These are phyloP conservation scores for Botia almorhae DNA, from an alignment of 2,797 vertebrate genomes.

Conservation along the genomic window DNA sequence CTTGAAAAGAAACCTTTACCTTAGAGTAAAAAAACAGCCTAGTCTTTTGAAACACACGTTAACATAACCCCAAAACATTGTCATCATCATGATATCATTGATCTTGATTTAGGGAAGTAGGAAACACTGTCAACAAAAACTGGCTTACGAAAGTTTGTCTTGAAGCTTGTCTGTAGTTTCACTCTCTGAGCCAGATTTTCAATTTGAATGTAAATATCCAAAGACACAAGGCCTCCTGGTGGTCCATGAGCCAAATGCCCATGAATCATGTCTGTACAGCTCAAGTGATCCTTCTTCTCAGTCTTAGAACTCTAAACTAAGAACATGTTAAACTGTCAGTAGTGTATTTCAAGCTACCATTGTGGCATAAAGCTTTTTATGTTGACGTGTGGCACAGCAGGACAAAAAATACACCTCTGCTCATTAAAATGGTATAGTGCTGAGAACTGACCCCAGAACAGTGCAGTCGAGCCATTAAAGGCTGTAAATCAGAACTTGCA, in stretches of 20 bases:
- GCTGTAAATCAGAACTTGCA: slow-evolving; percentile 43
- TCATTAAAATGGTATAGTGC: slow-evolving; percentile 43
- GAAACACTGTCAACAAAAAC: not conserved
- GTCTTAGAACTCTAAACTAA: not conserved
- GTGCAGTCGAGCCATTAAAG: slow-evolving; percentile 26
- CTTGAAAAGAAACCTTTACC: not conserved
- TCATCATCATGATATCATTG: not conserved
- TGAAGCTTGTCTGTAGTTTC: not conserved
- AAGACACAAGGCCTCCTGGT: not conserved
- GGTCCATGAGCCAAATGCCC: not conserved
- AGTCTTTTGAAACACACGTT: no score
- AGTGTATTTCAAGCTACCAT: slow-evolving; percentile 1
- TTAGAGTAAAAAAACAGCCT: not conserved
- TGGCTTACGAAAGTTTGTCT: no score
- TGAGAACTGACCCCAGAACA: slow-evolving; percentile 31
- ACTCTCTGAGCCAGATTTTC: not conserved
- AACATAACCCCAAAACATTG: not conserved
- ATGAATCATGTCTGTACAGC: not conserved
- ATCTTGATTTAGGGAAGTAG: not conserved
- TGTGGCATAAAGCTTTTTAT: slow-evolving; percentile 6
- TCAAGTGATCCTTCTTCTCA: not conserved
- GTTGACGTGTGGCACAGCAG: slow-evolving; percentile 29
- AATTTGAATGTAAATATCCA: not conserved
- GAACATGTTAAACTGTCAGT: not conserved
- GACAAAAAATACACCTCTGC: slow-evolving; percentile 22